A percentile compares a stretch with the other conserved stretches of the same genome.
Conservation (phyloP, 2,113 vertebrate genomes). For the Beaufortia kweichowensis region DNA sequence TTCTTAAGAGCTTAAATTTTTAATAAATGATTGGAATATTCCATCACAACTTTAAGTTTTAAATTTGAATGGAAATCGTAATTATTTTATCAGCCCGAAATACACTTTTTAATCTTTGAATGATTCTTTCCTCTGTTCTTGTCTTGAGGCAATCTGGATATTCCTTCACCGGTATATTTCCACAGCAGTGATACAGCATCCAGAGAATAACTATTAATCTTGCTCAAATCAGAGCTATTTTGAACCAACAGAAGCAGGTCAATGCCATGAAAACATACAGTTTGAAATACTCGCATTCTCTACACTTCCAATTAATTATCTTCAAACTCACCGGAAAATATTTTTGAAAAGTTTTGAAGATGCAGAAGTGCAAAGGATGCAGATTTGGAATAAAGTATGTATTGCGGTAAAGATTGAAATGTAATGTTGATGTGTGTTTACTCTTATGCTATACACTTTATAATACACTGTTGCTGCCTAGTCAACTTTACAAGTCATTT, state of each 20-base stretch:
- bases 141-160: constrained; percentile 60
- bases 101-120: background rate
- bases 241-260: constrained; percentile 75
- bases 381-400: constrained; percentile 51
- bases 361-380: constrained; percentile 69
- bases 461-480: too few relatives aligned
- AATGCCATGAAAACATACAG: constrained; percentile 65
- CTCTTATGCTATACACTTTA: background rate
- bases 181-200: constrained; percentile 56
- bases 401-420: constrained; percentile 39
- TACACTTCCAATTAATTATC: constrained; percentile 70
- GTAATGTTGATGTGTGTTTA: constrained; percentile 18
- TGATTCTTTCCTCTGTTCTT: constrained; percentile 20
- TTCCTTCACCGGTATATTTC: constrained; percentile 60
- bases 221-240: constrained; percentile 77
- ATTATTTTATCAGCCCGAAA: background rate
- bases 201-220: constrained; percentile 71
- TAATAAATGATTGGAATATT: too few relatives aligned
- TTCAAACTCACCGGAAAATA: constrained; percentile 55
- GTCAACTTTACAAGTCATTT: too few relatives aligned
- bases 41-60: too few relatives aligned
- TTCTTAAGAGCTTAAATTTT: too few relatives aligned
- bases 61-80: too few relatives aligned
- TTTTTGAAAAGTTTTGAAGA: constrained; percentile 50
- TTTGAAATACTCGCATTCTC: constrained; percentile 66